phyloP scores from a whole-genome alignment of 2,888 invertebrate genomes.

The Disparrhopalites patrizii region DNA sequence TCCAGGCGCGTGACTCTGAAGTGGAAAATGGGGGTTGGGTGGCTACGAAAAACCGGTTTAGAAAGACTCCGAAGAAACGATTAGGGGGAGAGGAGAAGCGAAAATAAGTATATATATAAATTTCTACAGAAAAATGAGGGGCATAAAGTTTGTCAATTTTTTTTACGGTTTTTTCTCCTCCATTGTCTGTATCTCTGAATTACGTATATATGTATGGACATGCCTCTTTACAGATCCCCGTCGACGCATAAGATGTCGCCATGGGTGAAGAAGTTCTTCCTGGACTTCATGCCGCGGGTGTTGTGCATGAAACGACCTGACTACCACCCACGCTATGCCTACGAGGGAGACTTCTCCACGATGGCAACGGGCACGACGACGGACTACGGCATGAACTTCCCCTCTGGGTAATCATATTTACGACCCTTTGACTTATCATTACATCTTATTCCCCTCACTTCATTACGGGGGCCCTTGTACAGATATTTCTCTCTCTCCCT shows the following conservation, averaged over 20 bases:
- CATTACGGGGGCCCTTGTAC: background rate
- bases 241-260: slow-evolving; percentile 93
- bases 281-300: slow-evolving; percentile 87
- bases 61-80: background rate
- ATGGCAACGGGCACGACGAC: slow-evolving; percentile 25
- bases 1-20: too few relatives aligned
- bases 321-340: slow-evolving; percentile 64
- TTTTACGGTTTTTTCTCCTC: background rate
- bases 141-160: slow-evolving; percentile 16
- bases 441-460: background rate
- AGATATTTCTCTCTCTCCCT: background rate
- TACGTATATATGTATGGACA: too few relatives aligned
- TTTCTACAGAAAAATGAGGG: too few relatives aligned
- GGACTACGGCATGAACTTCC: slow-evolving; percentile 45
- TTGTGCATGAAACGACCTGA: slow-evolving; percentile 88
- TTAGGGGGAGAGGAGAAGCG: background rate
- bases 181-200: too few relatives aligned
- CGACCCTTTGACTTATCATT: slow-evolving; percentile 2
- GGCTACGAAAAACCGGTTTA: too few relatives aligned
- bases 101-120: too few relatives aligned
- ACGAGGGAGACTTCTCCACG: slow-evolving; percentile 68
- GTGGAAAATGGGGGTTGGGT: too few relatives aligned
- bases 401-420: slow-evolving; percentile 38
- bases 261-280: slow-evolving; percentile 79
- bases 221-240: slow-evolving; percentile 65